Conservation (phyloP, 2,797 vertebrate species). For the Yasuhikotakia modesta region DNA sequence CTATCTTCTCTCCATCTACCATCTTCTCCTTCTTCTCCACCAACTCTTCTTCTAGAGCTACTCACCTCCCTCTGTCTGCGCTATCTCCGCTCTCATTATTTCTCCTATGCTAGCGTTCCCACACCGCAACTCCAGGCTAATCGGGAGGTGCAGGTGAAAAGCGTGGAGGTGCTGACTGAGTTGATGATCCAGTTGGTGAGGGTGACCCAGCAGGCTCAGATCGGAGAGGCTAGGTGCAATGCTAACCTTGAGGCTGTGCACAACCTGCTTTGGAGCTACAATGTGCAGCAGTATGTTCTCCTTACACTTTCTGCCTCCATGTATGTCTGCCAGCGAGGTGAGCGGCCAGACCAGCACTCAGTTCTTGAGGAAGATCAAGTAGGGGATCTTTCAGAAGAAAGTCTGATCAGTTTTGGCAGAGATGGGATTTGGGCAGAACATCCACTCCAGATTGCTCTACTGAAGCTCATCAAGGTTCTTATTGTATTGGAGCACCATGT, state of each 20-base stretch:
- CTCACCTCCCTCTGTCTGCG: constrained; percentile 88
- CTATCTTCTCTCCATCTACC: constrained; percentile 74
- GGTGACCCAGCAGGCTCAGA: constrained; percentile 63
- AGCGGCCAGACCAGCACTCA: constrained; percentile 61
- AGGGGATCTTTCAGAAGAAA: constrained; percentile 84
- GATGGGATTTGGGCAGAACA: constrained; percentile 85
- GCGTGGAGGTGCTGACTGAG: constrained; percentile 89
- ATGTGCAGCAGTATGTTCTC: constrained; percentile 88
- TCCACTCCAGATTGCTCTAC: constrained; percentile 90
- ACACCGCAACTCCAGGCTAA: constrained; percentile 88
- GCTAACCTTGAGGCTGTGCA: constrained; percentile 72
- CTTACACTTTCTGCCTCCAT: constrained; percentile 91
- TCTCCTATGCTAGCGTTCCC: constrained; percentile 81
- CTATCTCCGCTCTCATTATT: constrained; percentile 92
- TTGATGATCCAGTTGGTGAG: constrained; percentile 81
- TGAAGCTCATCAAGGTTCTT: constrained; percentile 91
- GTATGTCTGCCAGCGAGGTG: constrained; percentile 83
- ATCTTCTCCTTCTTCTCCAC: constrained; percentile 71
- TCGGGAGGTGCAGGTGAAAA: constrained; percentile 94
- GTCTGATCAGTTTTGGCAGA: constrained; percentile 83
- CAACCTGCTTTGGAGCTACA: constrained; percentile 82
- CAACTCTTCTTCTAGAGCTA: constrained; percentile 86
- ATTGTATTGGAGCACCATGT: constrained; percentile 90
- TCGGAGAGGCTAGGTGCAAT: constrained; percentile 30
- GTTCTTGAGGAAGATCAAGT: constrained; percentile 47